Evolutionary conservation across 2,113 vertebrate genomes (phyloP).

Genomic region (Lathamus discolor): DNA sequence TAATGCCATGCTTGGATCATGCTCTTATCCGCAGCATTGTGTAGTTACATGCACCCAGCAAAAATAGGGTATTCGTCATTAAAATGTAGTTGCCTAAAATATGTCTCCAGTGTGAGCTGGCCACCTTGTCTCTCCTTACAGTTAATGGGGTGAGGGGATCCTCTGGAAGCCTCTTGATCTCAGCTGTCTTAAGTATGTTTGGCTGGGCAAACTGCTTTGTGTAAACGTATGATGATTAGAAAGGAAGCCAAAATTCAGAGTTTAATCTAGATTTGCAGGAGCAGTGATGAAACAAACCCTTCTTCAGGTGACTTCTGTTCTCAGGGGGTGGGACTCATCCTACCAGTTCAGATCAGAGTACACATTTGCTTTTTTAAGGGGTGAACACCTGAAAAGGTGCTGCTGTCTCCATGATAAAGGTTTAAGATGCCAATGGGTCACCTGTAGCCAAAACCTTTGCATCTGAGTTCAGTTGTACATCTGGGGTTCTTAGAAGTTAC

Average conservation of each 20-base stretch:
- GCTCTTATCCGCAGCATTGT: not conserved
- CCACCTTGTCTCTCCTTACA: not conserved
- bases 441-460: not conserved
- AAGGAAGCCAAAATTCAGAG: not conserved
- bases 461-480: not conserved
- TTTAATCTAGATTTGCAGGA: accelerated
- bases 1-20: accelerated
- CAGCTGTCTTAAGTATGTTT: not conserved
- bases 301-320: not conserved
- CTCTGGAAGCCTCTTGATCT: not conserved
- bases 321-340: not conserved
- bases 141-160: not conserved
- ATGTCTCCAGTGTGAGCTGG: not conserved
- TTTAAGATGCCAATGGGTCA: accelerated
- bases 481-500: not conserved
- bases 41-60: not conserved
- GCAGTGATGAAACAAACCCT: not conserved
- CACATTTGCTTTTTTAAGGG: not conserved
- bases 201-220: not conserved
- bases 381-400: not conserved
- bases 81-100: not conserved
- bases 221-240: not conserved
- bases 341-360: not conserved
- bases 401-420: not conserved
- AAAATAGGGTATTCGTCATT: not conserved